Conservation (phyloP, 2,113 vertebrate species). For the Benitochromis conjunctus region DNA sequence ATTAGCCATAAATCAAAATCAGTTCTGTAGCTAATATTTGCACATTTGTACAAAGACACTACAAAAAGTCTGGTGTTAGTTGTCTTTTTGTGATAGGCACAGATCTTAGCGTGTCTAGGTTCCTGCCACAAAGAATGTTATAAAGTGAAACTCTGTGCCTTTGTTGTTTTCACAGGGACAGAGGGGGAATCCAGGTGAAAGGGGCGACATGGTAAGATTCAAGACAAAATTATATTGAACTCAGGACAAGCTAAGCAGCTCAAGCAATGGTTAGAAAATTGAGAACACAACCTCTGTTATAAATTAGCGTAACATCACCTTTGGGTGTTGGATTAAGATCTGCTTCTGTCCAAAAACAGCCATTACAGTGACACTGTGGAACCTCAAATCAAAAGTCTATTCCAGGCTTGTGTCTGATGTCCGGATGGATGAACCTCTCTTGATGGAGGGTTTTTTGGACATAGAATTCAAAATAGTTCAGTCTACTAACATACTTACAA, state of each 20-base stretch:
- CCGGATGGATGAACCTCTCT: neutral
- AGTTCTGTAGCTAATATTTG: neutral
- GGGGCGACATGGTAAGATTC: slow-evolving; percentile 56
- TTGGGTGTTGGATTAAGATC: neutral
- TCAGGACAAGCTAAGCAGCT: neutral
- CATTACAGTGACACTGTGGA: neutral
- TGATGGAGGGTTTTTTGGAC: neutral
- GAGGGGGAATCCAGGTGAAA: slow-evolving; percentile 61
- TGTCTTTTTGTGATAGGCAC: neutral
- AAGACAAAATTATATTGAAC: neutral
- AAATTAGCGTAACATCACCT: neutral
- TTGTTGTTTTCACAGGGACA: slow-evolving; percentile 59
- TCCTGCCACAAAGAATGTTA: neutral
- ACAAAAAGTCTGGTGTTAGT: neutral
- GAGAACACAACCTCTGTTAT: neutral
- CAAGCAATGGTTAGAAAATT: neutral
- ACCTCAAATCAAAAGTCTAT: neutral
- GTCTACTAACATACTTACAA: neutral
- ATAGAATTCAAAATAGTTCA: neutral
- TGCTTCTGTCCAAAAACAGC: neutral
- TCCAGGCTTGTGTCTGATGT: neutral
- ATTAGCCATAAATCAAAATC: neutral
- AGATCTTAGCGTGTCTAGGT: neutral
- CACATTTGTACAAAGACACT: neutral
- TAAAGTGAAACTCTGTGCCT: neutral